These are phyloP conservation scores for Sussaba pulchella DNA, from an alignment of 2,888 invertebrate genomes.

Conservation along the genomic window DNA sequence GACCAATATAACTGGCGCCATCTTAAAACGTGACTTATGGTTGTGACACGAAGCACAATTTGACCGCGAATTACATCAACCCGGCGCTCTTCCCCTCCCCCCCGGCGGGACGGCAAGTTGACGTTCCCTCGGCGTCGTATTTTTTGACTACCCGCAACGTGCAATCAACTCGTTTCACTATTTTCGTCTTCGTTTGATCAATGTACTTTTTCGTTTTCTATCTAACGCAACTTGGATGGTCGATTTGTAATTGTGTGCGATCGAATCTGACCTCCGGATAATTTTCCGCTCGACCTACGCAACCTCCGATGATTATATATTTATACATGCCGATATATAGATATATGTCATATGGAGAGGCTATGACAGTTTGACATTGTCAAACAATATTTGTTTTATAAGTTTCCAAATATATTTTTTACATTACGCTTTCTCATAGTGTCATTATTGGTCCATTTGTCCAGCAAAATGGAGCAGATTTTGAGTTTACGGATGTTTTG, in stretches of 20 bases:
- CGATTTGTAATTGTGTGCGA: conserved; percentile 10
- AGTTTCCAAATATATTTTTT: no score
- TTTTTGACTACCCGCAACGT: conserved; percentile 48
- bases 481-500: not conserved
- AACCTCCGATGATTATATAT: conserved; percentile 2
- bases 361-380: no score
- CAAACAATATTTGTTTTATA: no score
- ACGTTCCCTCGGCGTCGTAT: conserved; percentile 55
- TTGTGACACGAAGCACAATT: conserved; percentile 21
- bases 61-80: conserved; percentile 24
- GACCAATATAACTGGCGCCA: no score
- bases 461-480: not conserved
- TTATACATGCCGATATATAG: not conserved
- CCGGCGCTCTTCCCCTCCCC: not conserved
- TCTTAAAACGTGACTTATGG: not conserved
- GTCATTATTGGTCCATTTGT: not conserved
- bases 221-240: conserved; percentile 20
- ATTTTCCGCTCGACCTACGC: conserved; percentile 20
- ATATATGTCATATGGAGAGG: no score
- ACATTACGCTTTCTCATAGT: not conserved
- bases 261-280: not conserved
- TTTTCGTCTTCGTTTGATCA: conserved; percentile 55
- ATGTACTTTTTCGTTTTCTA: not conserved
- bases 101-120: conserved; percentile 34
- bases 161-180: conserved; percentile 67